Evolutionary conservation across 2,797 vertebrate genomes (phyloP).

Genomic region (Myripristis jacobus): DNA sequence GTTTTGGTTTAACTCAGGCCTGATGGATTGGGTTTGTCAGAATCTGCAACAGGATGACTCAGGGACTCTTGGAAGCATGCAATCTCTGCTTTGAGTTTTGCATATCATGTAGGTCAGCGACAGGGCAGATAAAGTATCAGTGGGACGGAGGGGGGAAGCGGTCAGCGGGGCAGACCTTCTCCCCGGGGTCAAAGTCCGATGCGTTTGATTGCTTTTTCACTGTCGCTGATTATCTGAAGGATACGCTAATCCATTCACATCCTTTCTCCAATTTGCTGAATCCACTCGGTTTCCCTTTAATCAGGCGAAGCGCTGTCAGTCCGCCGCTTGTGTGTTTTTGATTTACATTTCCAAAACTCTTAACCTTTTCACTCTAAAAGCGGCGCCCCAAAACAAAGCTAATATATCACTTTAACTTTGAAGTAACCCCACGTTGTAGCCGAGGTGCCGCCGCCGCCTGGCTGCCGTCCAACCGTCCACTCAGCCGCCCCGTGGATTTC

Average conservation of each 20-base stretch:
- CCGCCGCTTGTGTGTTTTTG: too few relatives aligned
- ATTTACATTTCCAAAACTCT: not conserved
- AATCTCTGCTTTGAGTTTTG: conserved; percentile 1
- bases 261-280: not conserved
- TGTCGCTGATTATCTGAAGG: not conserved
- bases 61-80: not conserved
- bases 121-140: not conserved
- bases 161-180: not conserved
- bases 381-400: too few relatives aligned
- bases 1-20: too few relatives aligned
- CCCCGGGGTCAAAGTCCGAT: not conserved
- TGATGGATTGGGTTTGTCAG: not conserved
- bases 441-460: not conserved
- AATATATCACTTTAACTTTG: too few relatives aligned
- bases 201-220: not conserved
- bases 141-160: not conserved
- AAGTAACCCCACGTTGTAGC: too few relatives aligned
- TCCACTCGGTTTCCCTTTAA: not conserved
- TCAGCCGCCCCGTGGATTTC: not conserved
- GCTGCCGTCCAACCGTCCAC: not conserved
- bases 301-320: not conserved
- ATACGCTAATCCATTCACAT: not conserved
- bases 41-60: not conserved
- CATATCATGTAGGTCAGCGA: conserved; percentile 3
- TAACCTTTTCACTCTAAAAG: too few relatives aligned